Evolutionary conservation across 2,797 vertebrate genomes (phyloP), one percentile per base, ranked within the genome.

Genomic region (Sebastes trivittatus): DNA sequence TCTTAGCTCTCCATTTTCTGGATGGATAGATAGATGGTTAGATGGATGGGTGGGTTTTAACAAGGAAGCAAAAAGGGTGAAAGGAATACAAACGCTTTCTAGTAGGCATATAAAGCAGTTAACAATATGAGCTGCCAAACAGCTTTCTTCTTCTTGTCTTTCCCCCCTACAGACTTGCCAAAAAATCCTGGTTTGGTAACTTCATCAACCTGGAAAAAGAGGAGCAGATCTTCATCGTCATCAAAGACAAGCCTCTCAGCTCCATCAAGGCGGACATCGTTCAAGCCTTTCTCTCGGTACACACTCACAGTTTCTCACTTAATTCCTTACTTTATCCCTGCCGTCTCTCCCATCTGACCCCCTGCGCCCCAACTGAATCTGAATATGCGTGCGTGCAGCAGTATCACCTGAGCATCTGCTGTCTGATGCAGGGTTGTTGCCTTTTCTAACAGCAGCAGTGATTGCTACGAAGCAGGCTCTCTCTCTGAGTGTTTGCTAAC

Each of bases 141-240:
- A 1, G 7, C 30, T 18, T 32, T 32, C 27, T 20, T 75, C 3
- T 23, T 72, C 10, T 52, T 49, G 0, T 81, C 63, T 72, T 46
- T 66, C 25, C 25, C 76, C 29, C 75, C 22, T 2, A 7, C 93
- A 99, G 98, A 95, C 97, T 99, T 95, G 98, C 98, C 96, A 99
- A 99, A 96, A 99, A 99, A 94, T 99, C 98, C 71, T 99, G 98
- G 98, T 99, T 99, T 0, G 98, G 98, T 95, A 99, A 99, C 94
- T 99, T 99, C 93, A 98, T 99, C 95, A 99, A 94, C 94, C 93
- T 99, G 93, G 98, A 99, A 92, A 99, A 99, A 94, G 98, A 99
- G 91, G 98, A 99, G 88, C 98, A 99, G 95, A 98, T 99, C 95
- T 99, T 99, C 63, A 97, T 99, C 79, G 98, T 99, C 87, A 99